Conservation (phyloP, 2,888 invertebrate species). For the Alsophila aescularia region DNA sequence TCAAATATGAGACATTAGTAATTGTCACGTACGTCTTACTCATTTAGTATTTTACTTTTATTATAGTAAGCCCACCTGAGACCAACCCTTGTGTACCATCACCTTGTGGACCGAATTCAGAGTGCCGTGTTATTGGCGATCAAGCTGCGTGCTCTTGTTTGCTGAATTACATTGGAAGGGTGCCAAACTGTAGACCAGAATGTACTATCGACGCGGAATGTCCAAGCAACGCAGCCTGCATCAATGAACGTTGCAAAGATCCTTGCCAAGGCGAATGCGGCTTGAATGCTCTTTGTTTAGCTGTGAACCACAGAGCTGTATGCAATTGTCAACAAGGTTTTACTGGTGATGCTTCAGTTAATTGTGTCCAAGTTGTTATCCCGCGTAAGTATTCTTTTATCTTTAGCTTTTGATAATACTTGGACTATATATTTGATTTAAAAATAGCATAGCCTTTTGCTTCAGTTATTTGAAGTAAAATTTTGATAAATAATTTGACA, state of each 20-base stretch:
- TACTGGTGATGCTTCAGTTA: constrained; percentile 90
- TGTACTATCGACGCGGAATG: constrained; percentile 93
- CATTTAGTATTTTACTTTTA: constrained; percentile 18
- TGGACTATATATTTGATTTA: too few species aligned
- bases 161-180: constrained; percentile 91
- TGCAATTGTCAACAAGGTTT: constrained; percentile 93
- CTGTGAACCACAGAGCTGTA: constrained; percentile 92
- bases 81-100: constrained; percentile 91
- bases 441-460: too few species aligned
- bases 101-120: constrained; percentile 93
- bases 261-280: constrained; percentile 93
- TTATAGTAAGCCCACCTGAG: constrained; percentile 50
- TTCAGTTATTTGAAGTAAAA: too few species aligned
- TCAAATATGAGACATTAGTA: not conserved
- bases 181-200: constrained; percentile 94
- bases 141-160: constrained; percentile 94
- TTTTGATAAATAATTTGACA: too few species aligned
- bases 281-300: constrained; percentile 90
- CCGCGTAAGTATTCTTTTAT: constrained; percentile 54
- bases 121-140: constrained; percentile 91
- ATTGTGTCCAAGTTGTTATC: constrained; percentile 85
- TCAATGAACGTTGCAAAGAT: constrained; percentile 91
- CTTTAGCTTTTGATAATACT: too few species aligned
- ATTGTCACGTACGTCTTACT: not conserved
- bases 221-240: constrained; percentile 91